Evolutionary conservation across 2,888 invertebrate genomes (phyloP).

Genomic region (Nesidiocoris tenuis): DNA sequence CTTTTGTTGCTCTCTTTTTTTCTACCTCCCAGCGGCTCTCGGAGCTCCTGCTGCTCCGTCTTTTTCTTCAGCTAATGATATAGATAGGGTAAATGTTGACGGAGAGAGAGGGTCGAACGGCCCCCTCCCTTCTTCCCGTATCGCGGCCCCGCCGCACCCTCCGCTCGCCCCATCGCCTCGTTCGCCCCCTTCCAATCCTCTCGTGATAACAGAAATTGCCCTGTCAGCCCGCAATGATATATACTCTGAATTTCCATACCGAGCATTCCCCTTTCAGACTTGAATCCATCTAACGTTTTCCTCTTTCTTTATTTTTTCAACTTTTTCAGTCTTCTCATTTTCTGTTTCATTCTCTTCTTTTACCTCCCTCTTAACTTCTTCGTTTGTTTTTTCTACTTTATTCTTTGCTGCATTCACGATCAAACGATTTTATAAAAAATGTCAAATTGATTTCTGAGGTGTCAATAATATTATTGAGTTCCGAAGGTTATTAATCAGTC

Average conservation of each 20-base stretch:
- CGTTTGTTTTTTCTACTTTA: neutral
- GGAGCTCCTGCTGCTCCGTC: slow-evolving; percentile 5
- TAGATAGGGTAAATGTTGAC: slow-evolving; percentile 43
- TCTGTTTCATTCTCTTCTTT: slow-evolving; percentile 24
- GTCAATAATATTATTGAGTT: too few species aligned
- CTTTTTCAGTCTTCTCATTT: slow-evolving; percentile 14
- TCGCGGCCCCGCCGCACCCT: neutral
- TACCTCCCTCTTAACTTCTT: slow-evolving; percentile 7
- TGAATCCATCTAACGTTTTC: slow-evolving; percentile 42
- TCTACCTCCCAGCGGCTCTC: neutral
- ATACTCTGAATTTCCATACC: slow-evolving; percentile 84
- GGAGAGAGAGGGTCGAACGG: slow-evolving; percentile 30
- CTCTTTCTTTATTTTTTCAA: slow-evolving; percentile 30
- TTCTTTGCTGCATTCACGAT: neutral
- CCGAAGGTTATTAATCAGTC: too few species aligned
- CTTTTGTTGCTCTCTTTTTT: slow-evolving; percentile 38
- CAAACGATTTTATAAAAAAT: too few species aligned
- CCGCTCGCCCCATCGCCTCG: slow-evolving; percentile 1
- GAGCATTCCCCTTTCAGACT: slow-evolving; percentile 47
- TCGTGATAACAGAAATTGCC: slow-evolving; percentile 65
- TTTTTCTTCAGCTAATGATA: slow-evolving; percentile 38
- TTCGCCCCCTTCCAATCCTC: slow-evolving; percentile 37
- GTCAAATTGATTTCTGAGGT: too few species aligned
- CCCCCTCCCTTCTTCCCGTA: neutral
- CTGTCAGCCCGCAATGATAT: slow-evolving; percentile 87